Base-by-base conservation (phyloP, 2,797 vertebrate genomes). In the Ptychadena robeensis region DNA sequence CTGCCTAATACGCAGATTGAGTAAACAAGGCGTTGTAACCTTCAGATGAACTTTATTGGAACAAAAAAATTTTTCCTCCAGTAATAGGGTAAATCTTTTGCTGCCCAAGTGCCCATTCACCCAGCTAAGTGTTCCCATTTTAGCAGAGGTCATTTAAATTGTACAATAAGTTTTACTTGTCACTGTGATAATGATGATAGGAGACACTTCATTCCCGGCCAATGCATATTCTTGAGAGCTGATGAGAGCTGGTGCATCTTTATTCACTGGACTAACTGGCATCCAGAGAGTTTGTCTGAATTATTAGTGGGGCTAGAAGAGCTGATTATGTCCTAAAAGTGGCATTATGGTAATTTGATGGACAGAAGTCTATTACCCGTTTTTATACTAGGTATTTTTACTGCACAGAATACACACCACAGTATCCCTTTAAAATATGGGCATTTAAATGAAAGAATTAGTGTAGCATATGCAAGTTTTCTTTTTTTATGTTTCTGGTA, bases 141-240 rank as follows among this genome's bases (percentile, higher is more conserved):
- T 34, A 64, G 59, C 37, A 12, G 38, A 65, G 35, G 38, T 65
- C 18, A 77, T 66, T 48, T 66, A n/a, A 66, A 64, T 40, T 38
- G 65, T 66, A 48, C 40, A 25, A 14, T 30, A 25, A 18, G 10
- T 77, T 18, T 31, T 28, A 28, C 15, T 38, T 77, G 28, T 31
- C 34, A 40, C 9, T 28, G 35, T 44, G 35, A 65, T 76, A 31
- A 65, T 66, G 27, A 76, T 66, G 27, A 44, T 35, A 38, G 37
- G 1, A 8, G 57, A 18, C 14, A 28, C 57, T 61, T 61, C 59
- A 25, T 25, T 28, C n/a, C 59, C n/a, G 59, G n/a, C 59, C 11
- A 12, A n/a, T 28, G 59, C 27, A 61, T 69, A 69, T 38, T 37
- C 34, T 34, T 37, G 67, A 30, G n/a, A 69, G 22, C 31, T 25